Evolutionary conservation across 92 coral and sea anemone genomes (phyloP).

Genomic region (Zoanthus gigantus): DNA sequence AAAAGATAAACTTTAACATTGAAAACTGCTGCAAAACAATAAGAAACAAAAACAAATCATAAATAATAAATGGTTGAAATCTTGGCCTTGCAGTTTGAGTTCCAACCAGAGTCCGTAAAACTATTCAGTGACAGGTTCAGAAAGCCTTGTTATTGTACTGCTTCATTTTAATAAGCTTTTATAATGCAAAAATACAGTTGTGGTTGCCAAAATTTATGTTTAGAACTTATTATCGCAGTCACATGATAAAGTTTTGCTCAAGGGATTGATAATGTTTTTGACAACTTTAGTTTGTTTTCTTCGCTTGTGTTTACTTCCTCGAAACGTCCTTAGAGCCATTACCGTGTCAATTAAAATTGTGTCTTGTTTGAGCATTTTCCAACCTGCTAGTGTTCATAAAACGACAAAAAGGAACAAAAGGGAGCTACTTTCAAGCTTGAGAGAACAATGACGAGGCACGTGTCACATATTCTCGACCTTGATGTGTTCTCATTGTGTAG

Average conservation of each 20-base stretch:
- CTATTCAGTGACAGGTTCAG: neutral
- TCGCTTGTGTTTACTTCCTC: neutral
- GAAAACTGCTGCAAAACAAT: neutral
- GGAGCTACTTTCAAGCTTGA: slow-evolving; percentile 9
- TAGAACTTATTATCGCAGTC: too few species aligned
- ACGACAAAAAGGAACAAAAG: slow-evolving; percentile 22
- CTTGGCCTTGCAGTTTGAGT: neutral
- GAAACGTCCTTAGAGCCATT: neutral
- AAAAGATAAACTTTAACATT: neutral
- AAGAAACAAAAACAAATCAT: neutral
- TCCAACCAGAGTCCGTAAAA: neutral
- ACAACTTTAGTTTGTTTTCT: neutral
- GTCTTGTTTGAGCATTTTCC: slow-evolving; percentile 26
- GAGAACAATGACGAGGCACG: slow-evolving; percentile 37
- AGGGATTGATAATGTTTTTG: neutral
- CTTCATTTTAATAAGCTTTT: neutral
- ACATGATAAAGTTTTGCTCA: neutral
- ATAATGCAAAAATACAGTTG: slow-evolving; percentile 26
- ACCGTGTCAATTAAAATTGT: slow-evolving; percentile 13
- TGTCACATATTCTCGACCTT: neutral
- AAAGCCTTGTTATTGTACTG: slow-evolving; percentile 20
- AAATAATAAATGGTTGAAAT: neutral
- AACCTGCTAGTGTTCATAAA: slow-evolving; percentile 38
- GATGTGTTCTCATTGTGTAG: neutral
- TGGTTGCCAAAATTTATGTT: neutral